A percentile compares a stretch with the other conserved stretches of the same genome.
Conservation (phyloP, 1,140 invertebrate species). For the Magallana ariakensis region DNA sequence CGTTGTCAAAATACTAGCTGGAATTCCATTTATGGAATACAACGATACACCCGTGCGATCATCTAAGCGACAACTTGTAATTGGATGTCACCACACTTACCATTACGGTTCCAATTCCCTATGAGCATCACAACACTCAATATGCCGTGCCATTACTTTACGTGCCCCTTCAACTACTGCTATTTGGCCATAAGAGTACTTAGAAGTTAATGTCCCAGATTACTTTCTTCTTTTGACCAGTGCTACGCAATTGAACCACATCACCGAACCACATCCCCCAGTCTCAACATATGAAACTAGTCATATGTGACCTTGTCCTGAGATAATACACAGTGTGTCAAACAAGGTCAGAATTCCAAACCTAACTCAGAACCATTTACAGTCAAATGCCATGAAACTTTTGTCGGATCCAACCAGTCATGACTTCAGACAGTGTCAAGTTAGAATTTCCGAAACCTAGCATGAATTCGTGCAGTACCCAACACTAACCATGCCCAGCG, state of each 20-base stretch:
- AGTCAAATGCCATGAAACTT: conserved; percentile 56
- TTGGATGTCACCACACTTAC: conserved; percentile 8
- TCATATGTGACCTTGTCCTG: conserved; percentile 41
- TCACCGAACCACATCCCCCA: too few relatives aligned
- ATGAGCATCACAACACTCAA: not conserved
- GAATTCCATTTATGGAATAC: conserved; percentile 55
- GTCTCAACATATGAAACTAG: not conserved
- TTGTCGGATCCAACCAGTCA: conserved; percentile 14
- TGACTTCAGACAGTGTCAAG: too few relatives aligned
- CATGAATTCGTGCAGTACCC: too few relatives aligned
- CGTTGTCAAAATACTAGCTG: conserved; percentile 50
- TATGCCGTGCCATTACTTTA: conserved; percentile 8
- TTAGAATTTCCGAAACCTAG: not conserved
- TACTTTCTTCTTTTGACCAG: conserved; percentile 39
- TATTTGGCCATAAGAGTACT: conserved; percentile 59
- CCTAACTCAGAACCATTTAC: conserved; percentile 43
- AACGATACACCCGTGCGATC: conserved; percentile 37
- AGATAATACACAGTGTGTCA: conserved; percentile 42
- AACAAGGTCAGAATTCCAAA: conserved; percentile 58
- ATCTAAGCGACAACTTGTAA: conserved; percentile 22
- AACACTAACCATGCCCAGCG: not conserved
- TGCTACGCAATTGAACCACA: conserved; percentile 41
- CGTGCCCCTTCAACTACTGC: conserved; percentile 39
- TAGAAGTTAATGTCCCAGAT: conserved; percentile 52
- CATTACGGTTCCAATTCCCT: not conserved